Percentiles rank a stretch among this genome's conserved stretches.
Evolutionary conservation across 1,140 invertebrate species (phyloP).

Genomic region (Macrocentrus cingulum): DNA sequence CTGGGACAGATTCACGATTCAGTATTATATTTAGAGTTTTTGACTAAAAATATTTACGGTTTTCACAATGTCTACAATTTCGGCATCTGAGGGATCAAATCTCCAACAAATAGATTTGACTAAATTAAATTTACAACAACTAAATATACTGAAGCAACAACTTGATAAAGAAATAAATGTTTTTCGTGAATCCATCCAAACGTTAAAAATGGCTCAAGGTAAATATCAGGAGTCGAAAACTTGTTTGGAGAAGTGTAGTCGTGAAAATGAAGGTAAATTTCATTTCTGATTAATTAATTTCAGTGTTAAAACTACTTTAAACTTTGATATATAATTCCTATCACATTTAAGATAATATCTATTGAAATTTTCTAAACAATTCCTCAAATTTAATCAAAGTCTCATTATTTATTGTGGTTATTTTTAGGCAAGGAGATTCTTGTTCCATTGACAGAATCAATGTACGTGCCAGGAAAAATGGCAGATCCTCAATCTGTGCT

Average conservation of each 20-base stretch:
- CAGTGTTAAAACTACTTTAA: constrained; percentile 20
- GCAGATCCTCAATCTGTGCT: constrained; percentile 81
- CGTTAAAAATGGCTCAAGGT: constrained; percentile 83
- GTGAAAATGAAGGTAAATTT: constrained; percentile 71
- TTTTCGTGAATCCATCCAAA: constrained; percentile 85
- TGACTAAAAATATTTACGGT: no score
- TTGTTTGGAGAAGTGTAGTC: constrained; percentile 78
- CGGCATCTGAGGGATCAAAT: constrained; percentile 62
- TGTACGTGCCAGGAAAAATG: constrained; percentile 90
- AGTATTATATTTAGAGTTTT: no score
- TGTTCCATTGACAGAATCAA: constrained; percentile 89
- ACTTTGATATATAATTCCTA: neutral
- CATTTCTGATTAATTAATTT: no score
- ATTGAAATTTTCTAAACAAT: no score
- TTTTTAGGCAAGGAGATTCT: constrained; percentile 71
- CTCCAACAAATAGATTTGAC: constrained; percentile 76
- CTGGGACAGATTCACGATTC: no score
- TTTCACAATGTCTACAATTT: constrained; percentile 63
- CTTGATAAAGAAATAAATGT: constrained; percentile 84
- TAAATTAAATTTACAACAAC: constrained; percentile 76
- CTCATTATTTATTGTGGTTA: constrained; percentile 9
- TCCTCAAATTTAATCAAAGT: no score
- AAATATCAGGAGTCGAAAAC: constrained; percentile 88
- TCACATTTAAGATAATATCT: no score
- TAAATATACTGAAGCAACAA: constrained; percentile 81